Evolutionary conservation across 1,140 invertebrate species (phyloP).

Genomic region (Orius laevigatus): DNA sequence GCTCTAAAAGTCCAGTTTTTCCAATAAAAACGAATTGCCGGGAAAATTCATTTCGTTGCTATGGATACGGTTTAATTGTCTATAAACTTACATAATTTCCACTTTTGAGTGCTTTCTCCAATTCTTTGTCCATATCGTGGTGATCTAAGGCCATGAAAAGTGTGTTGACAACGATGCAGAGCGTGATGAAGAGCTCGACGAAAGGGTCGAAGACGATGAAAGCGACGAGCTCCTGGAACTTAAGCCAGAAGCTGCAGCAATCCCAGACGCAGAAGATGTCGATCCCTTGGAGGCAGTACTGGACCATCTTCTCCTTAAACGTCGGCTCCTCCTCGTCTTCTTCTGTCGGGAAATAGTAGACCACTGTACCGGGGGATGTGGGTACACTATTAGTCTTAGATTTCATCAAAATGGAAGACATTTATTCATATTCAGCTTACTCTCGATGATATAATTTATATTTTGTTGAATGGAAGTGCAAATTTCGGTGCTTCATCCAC

Average conservation of each 20-base stretch:
- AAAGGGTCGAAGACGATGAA: constrained; percentile 94
- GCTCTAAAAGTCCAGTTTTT: too few relatives aligned
- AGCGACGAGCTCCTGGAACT: constrained; percentile 76
- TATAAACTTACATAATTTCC: constrained; percentile 77
- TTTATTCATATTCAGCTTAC: constrained; percentile 18
- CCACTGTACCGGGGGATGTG: constrained; percentile 38
- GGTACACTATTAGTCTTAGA: constrained; percentile 7
- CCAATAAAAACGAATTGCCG: too few relatives aligned
- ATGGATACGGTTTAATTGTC: neutral
- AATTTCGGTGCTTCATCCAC: neutral
- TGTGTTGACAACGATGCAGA: constrained; percentile 96
- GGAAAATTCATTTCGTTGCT: too few relatives aligned
- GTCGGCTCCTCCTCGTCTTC: constrained; percentile 81
- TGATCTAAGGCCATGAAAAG: constrained; percentile 96
- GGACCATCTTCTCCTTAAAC: constrained; percentile 66
- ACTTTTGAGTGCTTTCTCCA: constrained; percentile 68
- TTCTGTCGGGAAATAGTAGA: constrained; percentile 85
- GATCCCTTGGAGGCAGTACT: constrained; percentile 56
- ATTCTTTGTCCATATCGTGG: constrained; percentile 77
- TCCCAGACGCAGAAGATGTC: constrained; percentile 95
- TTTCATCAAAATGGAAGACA: constrained; percentile 4
- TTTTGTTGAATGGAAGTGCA: constrained; percentile 2
- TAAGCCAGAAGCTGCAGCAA: constrained; percentile 81
- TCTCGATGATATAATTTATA: neutral
- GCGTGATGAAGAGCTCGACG: constrained; percentile 92